Conservation (phyloP, 2,113 vertebrate species). For the Calyptomena viridis region DNA sequence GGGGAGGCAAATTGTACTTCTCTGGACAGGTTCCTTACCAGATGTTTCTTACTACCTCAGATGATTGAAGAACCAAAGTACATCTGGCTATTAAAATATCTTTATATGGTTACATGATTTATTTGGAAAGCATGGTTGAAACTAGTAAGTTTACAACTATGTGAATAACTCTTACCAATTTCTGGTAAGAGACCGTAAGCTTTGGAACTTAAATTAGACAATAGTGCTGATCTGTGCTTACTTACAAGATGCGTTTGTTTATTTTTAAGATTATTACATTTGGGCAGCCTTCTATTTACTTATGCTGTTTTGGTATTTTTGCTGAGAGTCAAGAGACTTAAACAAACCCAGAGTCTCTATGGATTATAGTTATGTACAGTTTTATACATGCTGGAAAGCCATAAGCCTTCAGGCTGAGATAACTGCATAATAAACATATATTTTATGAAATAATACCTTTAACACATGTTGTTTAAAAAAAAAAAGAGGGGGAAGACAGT, state of each 20-base stretch:
- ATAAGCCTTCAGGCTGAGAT: conserved; percentile 66
- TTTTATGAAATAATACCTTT: conserved; percentile 71
- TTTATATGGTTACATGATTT: conserved; percentile 65
- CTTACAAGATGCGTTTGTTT: background rate
- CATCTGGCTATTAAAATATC: conserved; percentile 71
- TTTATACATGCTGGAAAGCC: conserved; percentile 57
- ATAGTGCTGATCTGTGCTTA: conserved; percentile 19
- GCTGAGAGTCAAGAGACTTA: conserved; percentile 54
- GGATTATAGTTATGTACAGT: conserved; percentile 64
- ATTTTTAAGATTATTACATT: conserved; percentile 38
- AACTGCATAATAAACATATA: conserved; percentile 64
- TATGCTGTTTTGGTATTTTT: conserved; percentile 44
- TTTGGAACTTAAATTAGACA: conserved; percentile 37
- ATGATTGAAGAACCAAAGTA: conserved; percentile 60
- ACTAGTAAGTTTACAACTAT: conserved; percentile 35
- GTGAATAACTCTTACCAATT: conserved; percentile 31
- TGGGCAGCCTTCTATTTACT: conserved; percentile 15
- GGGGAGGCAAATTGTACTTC: conserved; percentile 24
- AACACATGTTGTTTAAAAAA: conserved; percentile 49
- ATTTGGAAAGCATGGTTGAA: conserved; percentile 43
- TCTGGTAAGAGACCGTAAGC: conserved; percentile 34
- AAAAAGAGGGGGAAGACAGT: background rate
- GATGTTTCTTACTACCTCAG: conserved; percentile 68
- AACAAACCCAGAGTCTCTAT: conserved; percentile 50
- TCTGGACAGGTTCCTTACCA: conserved; percentile 68